Conservation (phyloP, 2,888 invertebrate genomes). For the Timema podura region DNA sequence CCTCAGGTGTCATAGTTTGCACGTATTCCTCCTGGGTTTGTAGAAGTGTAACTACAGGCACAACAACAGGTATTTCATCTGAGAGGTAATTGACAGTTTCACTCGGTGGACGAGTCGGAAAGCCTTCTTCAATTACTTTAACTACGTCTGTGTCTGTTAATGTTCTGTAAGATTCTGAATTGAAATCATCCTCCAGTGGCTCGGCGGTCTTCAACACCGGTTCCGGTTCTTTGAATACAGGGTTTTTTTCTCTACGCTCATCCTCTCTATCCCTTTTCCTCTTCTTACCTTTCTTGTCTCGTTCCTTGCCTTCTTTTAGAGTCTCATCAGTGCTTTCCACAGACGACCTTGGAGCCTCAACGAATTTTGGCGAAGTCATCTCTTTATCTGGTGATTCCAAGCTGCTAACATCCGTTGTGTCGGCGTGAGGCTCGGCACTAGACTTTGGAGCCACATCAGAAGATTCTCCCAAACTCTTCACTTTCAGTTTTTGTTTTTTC, state of each 20-base stretch:
- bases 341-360: neutral
- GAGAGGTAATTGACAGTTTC: conserved; percentile 41
- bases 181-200: conserved; percentile 40
- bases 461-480: conserved; percentile 47
- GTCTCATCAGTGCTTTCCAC: neutral
- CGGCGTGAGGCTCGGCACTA: neutral
- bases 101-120: conserved; percentile 54
- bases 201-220: conserved; percentile 15
- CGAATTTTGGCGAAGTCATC: neutral
- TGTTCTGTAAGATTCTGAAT: conserved; percentile 56
- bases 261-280: conserved; percentile 35
- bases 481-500: conserved; percentile 50
- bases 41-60: conserved; percentile 58
- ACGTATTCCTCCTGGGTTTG: conserved; percentile 49
- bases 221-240: neutral
- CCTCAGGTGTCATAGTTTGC: conserved; percentile 43
- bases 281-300: neutral
- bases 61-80: conserved; percentile 36
- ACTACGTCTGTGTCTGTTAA: conserved; percentile 55
- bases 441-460: conserved; percentile 12
- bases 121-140: conserved; percentile 49
- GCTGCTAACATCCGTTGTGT: neutral
- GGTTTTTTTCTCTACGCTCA: no score
- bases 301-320: neutral
- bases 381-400: neutral